Percentiles rank a stretch among this genome's conserved stretches.
These are phyloP conservation scores for Intellagama lesueurii DNA, from an alignment of 2,797 vertebrate genomes.

Conservation along the genomic window DNA sequence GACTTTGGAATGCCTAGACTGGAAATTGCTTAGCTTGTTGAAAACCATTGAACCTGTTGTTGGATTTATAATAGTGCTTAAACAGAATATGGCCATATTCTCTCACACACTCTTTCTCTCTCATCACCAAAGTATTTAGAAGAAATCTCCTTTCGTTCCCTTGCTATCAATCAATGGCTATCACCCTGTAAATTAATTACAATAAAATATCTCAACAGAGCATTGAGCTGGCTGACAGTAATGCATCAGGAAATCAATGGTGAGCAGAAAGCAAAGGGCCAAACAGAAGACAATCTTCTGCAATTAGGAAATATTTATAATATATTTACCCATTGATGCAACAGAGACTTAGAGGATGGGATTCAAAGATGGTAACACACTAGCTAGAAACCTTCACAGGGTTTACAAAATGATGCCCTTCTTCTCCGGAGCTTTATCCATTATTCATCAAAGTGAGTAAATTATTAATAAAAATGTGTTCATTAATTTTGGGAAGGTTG, in stretches of 20 bases:
- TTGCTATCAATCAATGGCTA: constrained; percentile 69
- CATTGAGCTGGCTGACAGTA: constrained; percentile 64
- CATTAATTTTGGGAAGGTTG: constrained; percentile 20
- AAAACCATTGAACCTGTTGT: constrained; percentile 40
- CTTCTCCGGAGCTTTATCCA: neutral
- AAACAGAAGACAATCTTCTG: constrained; percentile 57
- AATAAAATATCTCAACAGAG: constrained; percentile 67
- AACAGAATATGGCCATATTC: constrained; percentile 47
- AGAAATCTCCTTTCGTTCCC: constrained; percentile 60
- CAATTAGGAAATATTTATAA: constrained; percentile 66
- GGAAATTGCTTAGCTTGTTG: constrained; percentile 37
- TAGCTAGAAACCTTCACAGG: constrained; percentile 29
- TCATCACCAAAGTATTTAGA: constrained; percentile 54
- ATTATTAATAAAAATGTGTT: constrained; percentile 36
- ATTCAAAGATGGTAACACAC: constrained; percentile 28
- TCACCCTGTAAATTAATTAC: constrained; percentile 68
- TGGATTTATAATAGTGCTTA: constrained; percentile 62
- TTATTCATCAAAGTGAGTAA: constrained; percentile 29
- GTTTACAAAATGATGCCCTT: constrained; percentile 34
- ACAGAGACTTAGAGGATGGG: neutral
- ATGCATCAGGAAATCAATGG: constrained; percentile 72
- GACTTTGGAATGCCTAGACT: neutral
- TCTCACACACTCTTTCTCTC: neutral
- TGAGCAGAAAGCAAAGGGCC: constrained; percentile 65
- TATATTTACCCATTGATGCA: constrained; percentile 52